These are phyloP conservation scores for Laterallus jamaicensis DNA, from an alignment of 2,113 vertebrate species.

Conservation along the genomic window DNA sequence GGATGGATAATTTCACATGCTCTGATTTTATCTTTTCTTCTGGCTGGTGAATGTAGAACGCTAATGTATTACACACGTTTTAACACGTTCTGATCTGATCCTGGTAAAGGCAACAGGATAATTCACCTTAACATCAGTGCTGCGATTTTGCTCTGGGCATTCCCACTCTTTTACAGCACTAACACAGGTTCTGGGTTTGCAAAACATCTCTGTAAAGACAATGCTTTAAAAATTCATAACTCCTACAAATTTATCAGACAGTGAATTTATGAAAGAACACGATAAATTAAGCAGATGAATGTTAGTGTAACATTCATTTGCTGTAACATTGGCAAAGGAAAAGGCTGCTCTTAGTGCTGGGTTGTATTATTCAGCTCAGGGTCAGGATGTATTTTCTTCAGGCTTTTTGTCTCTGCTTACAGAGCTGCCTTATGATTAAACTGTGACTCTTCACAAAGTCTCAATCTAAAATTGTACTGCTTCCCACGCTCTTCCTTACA, in stretches of 20 bases:
- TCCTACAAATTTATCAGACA: neutral
- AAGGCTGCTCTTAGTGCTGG: neutral
- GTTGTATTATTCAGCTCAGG: neutral
- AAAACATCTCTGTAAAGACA: neutral
- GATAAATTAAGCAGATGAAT: neutral
- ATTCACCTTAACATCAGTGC: neutral
- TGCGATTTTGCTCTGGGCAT: neutral
- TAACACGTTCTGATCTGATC: neutral
- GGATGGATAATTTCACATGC: neutral
- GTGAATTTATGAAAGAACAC: neutral
- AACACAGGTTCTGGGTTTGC: too few relatives aligned
- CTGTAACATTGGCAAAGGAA: neutral
- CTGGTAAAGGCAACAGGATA: neutral
- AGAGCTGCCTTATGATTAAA: neutral
- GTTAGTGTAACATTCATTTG: neutral
- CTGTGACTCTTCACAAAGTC: rapidly evolving
- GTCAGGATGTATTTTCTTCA: neutral
- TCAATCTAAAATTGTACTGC: neutral
- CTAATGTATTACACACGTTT: neutral
- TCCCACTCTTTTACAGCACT: neutral
- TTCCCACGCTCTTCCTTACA: neutral
- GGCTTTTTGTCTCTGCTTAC: neutral
- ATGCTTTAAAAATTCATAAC: neutral
- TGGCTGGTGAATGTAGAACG: neutral
- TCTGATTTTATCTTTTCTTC: neutral